A percentile compares a stretch with the other conserved stretches of the same genome.
phyloP scores from a whole-genome alignment of 2,797 vertebrate species.

The Sciurus carolinensis region DNA sequence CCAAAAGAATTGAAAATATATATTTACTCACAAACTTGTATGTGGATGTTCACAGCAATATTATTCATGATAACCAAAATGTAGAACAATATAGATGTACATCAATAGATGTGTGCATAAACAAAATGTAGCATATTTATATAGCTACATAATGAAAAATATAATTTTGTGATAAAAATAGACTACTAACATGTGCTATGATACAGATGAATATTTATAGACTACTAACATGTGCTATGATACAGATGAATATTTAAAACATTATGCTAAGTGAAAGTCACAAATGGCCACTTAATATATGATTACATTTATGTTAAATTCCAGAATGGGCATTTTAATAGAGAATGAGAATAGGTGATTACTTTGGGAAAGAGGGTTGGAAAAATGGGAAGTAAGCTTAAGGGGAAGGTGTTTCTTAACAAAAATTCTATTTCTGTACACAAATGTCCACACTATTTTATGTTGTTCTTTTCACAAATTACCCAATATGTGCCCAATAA shows the following conservation, averaged over 20 bases:
- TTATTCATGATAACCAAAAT: not conserved
- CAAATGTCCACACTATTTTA: no score
- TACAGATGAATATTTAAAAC: not conserved
- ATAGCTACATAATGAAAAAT: no score
- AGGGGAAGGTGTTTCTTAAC: no score
- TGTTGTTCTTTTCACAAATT: no score
- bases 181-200: no score
- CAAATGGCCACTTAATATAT: not conserved
- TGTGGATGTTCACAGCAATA: not conserved
- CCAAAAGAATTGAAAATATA: no score
- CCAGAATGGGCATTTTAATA: not conserved
- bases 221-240: no score
- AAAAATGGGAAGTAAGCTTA: no score
- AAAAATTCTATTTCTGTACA: no score
- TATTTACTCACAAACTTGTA: not conserved
- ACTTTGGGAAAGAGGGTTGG: no score
- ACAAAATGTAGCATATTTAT: not conserved
- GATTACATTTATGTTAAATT: not conserved
- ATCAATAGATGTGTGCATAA: not conserved
- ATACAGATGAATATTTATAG: not conserved
- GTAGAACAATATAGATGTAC: not conserved
- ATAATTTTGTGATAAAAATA: not conserved
- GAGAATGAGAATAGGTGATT: no score
- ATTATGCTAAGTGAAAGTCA: not conserved
- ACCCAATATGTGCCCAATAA: no score